These are phyloP conservation scores for Mnemiopsis leidyi DNA, from an alignment of 37 sponge, comb jelly and placozoan species.

Conservation along the genomic window DNA sequence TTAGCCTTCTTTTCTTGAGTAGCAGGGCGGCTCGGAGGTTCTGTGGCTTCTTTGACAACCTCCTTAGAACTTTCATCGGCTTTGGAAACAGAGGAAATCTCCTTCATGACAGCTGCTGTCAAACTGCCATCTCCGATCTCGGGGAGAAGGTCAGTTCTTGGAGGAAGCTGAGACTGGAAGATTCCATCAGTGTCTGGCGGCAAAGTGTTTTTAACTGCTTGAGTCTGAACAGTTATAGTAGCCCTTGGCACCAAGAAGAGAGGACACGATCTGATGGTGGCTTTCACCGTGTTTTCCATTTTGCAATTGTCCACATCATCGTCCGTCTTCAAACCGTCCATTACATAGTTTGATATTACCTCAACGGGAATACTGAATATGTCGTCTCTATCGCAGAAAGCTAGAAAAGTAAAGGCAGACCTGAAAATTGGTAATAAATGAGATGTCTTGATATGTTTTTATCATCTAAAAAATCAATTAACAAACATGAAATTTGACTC, in stretches of 20 bases:
- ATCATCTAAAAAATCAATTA: too few relatives aligned
- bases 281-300: constrained; percentile 57
- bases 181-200: constrained; percentile 36
- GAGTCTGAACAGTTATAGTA: background rate
- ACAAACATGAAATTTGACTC: background rate
- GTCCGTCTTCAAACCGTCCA: constrained; percentile 45
- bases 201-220: background rate
- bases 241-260: constrained; percentile 34
- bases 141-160: background rate
- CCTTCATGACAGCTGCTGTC: constrained; percentile 4
- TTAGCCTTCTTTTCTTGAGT: constrained; percentile 30
- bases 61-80: background rate
- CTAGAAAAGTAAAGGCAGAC: constrained; percentile 37
- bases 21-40: background rate
- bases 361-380: constrained; percentile 58
- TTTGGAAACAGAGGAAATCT: background rate
- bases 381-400: constrained; percentile 59
- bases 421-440: constrained; percentile 27
- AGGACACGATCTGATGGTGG: constrained; percentile 26
- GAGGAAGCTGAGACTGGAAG: constrained; percentile 1
- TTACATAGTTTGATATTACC: constrained; percentile 51
- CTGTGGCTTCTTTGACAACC: background rate
- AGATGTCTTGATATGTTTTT: too few relatives aligned
- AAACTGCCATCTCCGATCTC: constrained; percentile 45
- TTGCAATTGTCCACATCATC: constrained; percentile 58